Evolutionary conservation across 2,113 vertebrate species (phyloP).

Genomic region (Pyxicephalus adspersus): DNA sequence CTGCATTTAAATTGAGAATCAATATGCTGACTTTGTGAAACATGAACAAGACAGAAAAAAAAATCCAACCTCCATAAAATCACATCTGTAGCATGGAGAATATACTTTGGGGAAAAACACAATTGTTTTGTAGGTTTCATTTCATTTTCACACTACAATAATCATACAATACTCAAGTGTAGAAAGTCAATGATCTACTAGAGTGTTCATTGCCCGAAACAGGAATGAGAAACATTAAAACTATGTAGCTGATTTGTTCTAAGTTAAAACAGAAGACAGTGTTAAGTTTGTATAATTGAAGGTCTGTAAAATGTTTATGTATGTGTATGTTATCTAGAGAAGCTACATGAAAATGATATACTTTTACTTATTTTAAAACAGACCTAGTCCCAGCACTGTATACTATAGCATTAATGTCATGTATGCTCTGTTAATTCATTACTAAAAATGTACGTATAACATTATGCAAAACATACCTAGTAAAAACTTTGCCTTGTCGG

Average conservation of each 20-base stretch:
- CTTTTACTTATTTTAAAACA: no score
- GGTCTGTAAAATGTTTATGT: no score
- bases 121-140: slow-evolving; percentile 57
- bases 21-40: slow-evolving; percentile 61
- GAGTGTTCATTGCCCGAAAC: slow-evolving; percentile 52
- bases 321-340: no score
- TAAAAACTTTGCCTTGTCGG: no score
- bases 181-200: slow-evolving; percentile 47
- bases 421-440: no score
- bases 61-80: slow-evolving; percentile 60
- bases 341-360: no score
- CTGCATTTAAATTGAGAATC: slow-evolving; percentile 58
- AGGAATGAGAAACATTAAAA: slow-evolving; percentile 57
- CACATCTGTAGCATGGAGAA: slow-evolving; percentile 62
- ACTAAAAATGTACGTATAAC: no score
- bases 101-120: slow-evolving; percentile 45
- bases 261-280: slow-evolving; percentile 51
- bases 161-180: slow-evolving; percentile 55
- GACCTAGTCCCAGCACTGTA: no score
- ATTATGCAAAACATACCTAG: no score
- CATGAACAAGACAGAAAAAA: slow-evolving; percentile 49
- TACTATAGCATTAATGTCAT: no score
- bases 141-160: slow-evolving; percentile 62
- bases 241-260: slow-evolving; percentile 46
- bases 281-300: neutral